Conservation (phyloP, 1,140 invertebrate species). For the Acromyrmex heyeri region DNA sequence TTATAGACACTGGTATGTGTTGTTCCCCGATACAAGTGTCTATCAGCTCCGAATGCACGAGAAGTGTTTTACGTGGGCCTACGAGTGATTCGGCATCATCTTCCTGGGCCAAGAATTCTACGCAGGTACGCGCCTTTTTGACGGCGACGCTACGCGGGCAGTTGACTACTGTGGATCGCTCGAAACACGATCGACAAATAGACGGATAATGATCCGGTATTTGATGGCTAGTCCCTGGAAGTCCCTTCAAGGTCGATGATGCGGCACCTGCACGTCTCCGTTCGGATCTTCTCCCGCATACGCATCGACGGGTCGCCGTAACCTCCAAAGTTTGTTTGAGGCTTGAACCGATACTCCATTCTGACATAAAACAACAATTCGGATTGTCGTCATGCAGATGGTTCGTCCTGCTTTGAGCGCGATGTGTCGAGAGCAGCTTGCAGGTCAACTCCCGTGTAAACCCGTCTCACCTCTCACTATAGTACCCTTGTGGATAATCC, state of each 20-base stretch:
- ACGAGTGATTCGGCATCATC: slow-evolving; percentile 51
- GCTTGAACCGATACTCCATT: background rate
- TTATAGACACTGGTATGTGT: slow-evolving; percentile 38
- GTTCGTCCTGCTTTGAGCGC: background rate
- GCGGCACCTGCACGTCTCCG: background rate
- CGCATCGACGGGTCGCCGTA: slow-evolving; percentile 27
- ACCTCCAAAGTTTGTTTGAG: slow-evolving; percentile 52
- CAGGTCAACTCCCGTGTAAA: background rate
- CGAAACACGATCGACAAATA: slow-evolving; percentile 14
- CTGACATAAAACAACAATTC: slow-evolving; percentile 35
- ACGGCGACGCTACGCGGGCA: background rate
- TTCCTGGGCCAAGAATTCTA: slow-evolving; percentile 6
- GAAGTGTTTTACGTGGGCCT: slow-evolving; percentile 23
- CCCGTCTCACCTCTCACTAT: background rate
- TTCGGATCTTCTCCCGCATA: background rate
- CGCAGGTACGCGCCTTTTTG: slow-evolving; percentile 59
- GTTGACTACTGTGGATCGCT: slow-evolving; percentile 49
- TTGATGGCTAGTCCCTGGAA: background rate
- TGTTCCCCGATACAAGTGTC: slow-evolving; percentile 27
- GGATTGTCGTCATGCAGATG: background rate
- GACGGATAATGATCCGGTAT: background rate
- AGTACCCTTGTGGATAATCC: background rate
- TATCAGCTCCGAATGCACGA: slow-evolving; percentile 58
- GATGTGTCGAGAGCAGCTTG: background rate
- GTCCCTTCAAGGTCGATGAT: background rate